Base-by-base conservation (phyloP, 2,797 vertebrate species). In the Coccyzus lansbergi region DNA sequence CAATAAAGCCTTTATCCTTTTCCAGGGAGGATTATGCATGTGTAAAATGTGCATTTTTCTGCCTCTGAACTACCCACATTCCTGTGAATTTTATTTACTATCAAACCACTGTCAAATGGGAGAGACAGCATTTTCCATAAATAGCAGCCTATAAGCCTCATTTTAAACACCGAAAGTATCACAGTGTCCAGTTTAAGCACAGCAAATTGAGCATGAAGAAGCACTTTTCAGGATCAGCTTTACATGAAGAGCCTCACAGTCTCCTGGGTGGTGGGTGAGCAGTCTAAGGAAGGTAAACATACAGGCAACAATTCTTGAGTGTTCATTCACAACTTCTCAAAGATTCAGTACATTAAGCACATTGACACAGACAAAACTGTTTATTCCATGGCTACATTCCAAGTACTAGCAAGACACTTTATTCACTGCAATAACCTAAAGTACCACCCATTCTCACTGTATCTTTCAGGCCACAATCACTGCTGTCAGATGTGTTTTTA, bases 401-500 rank as follows among this genome's bases (percentile, higher is more conserved):
- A 91, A 69, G 70, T 25, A 44, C 38, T 38, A 70, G 48, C 79
- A 93, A 86, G 85, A 87, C 78, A 71, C 93, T 83, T 80, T 63
- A 89, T 92, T 74, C 92, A 92, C 42, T 86, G 94, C 91, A 85
- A 42, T 44, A 81, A 40, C 67, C 48, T 46, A 40, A 75, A 69
- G 80, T 93, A 83, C 88, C 90, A 90, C 93, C 91, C 72, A 6
- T 89, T 82, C 63, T 81, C 92, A 46, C 84, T 92, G 71, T 95
- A 93, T 94, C 92, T 84, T 55, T 86, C 78, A 55, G 78, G 90
- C 83, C 83, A 72, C 71, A 91, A 76, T 90, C 88, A 12, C 85
- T 93, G 55, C 88, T 85, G 91, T 95, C 94, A 92, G 92, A 96
- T 96, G 76, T 95, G 85, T 94, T 95, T 97, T 96, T 71, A 75